Percentiles rank a stretch among this genome's conserved stretches.
Evolutionary conservation across 2,888 invertebrate species (phyloP).

Genomic region (Cecidostiba fungosa): DNA sequence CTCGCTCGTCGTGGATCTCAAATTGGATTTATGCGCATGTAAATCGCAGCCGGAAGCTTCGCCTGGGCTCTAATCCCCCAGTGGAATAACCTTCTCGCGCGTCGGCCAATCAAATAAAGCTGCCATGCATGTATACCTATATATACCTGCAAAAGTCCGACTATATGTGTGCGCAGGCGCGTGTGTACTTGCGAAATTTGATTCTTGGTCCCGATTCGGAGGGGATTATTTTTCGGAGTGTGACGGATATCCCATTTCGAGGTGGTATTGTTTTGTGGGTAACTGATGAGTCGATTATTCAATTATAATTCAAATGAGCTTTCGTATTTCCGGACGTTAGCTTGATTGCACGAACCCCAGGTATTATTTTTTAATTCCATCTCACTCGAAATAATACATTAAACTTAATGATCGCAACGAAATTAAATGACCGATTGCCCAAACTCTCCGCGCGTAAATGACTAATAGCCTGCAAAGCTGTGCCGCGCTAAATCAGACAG

Average conservation of each 20-base stretch:
- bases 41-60: slow-evolving; percentile 49
- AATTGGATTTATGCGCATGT: slow-evolving; percentile 62
- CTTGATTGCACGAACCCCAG: too few species aligned
- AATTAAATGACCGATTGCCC: not conserved
- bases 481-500: not conserved
- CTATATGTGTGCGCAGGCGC: not conserved
- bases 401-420: not conserved
- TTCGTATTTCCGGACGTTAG: too few species aligned
- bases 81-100: not conserved
- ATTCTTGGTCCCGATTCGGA: not conserved
- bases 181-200: not conserved
- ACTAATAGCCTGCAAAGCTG: not conserved
- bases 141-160: too few species aligned
- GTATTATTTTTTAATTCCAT: too few species aligned
- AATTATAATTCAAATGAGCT: too few species aligned
- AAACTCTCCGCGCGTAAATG: not conserved
- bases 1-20: slow-evolving; percentile 3
- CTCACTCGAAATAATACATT: not conserved
- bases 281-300: not conserved
- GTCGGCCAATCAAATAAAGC: not conserved
- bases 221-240: too few species aligned
- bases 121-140: not conserved
- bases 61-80: slow-evolving; percentile 44
- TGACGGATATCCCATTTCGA: too few species aligned
- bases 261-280: too few species aligned